phyloP scores from a whole-genome alignment of 2,888 invertebrate species.

The Sylvicola cinctus region DNA sequence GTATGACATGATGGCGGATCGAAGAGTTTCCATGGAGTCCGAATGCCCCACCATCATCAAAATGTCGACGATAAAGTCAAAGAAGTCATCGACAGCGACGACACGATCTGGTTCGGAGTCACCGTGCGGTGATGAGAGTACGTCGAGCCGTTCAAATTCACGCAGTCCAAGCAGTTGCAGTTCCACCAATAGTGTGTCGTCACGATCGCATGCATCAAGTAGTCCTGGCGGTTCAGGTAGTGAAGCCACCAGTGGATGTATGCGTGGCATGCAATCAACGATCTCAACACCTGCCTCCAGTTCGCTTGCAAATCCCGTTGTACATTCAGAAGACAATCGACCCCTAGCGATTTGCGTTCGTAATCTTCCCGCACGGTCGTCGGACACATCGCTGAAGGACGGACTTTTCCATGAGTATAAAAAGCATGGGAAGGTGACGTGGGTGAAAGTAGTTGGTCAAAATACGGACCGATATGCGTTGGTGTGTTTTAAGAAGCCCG shows the following conservation, averaged over 20 bases:
- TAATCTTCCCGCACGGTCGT: slow-evolving; percentile 72
- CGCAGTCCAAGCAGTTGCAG: slow-evolving; percentile 27
- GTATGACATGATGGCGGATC: slow-evolving; percentile 7
- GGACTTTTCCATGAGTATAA: slow-evolving; percentile 97
- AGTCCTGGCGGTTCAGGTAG: slow-evolving; percentile 21
- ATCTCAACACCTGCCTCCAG: slow-evolving; percentile 18
- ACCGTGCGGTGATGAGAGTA: slow-evolving; percentile 25
- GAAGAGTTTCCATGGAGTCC: slow-evolving; percentile 5
- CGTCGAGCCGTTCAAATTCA: slow-evolving; percentile 33
- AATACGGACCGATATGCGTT: slow-evolving; percentile 83
- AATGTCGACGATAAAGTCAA: slow-evolving; percentile 12
- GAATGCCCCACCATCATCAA: slow-evolving; percentile 3
- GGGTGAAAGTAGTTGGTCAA: slow-evolving; percentile 84
- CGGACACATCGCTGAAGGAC: slow-evolving; percentile 89
- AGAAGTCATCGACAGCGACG: background rate
- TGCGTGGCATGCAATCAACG: slow-evolving; percentile 30
- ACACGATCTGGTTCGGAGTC: slow-evolving; percentile 29
- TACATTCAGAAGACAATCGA: slow-evolving; percentile 34
- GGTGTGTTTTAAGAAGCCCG: slow-evolving; percentile 90
- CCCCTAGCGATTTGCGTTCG: slow-evolving; percentile 79
- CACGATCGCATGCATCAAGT: slow-evolving; percentile 23
- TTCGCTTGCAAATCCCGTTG: slow-evolving; percentile 20
- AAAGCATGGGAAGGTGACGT: slow-evolving; percentile 93
- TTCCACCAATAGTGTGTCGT: slow-evolving; percentile 24
- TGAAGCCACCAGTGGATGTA: slow-evolving; percentile 17